phyloP scores from a whole-genome alignment of 2,797 vertebrate species.

The Rhinogobio ventralis region DNA sequence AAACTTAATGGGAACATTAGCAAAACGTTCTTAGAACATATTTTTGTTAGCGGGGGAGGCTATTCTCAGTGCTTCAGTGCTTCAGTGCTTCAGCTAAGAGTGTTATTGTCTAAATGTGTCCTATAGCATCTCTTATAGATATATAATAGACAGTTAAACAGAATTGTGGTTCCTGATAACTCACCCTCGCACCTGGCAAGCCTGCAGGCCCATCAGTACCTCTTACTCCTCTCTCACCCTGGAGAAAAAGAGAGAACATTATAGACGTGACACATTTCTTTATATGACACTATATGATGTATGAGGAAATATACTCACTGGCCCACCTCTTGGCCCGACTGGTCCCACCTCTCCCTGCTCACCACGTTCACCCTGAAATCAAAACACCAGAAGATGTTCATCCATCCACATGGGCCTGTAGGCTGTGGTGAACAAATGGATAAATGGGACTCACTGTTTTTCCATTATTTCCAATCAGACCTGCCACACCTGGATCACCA shows the following conservation, averaged over 20 bases:
- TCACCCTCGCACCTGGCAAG: constrained; percentile 86
- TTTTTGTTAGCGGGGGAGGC: neutral
- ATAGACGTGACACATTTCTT: constrained; percentile 1
- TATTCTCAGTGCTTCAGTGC: neutral
- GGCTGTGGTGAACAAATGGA: neutral
- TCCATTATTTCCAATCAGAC: constrained; percentile 89
- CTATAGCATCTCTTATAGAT: neutral
- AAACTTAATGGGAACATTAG: neutral
- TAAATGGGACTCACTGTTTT: constrained; percentile 83
- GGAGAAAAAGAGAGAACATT: constrained; percentile 34
- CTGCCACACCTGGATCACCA: constrained; percentile 85
- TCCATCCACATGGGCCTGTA: constrained; percentile 21
- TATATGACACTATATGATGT: neutral
- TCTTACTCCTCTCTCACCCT: constrained; percentile 87
- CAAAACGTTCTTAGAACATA: neutral
- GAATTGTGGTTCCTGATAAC: constrained; percentile 55
- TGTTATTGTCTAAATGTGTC: neutral
- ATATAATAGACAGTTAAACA: neutral
- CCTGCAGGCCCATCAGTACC: constrained; percentile 85
- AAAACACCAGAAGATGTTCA: constrained; percentile 18
- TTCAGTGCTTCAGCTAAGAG: neutral
- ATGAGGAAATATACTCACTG: constrained; percentile 81
- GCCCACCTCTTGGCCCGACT: constrained; percentile 85
- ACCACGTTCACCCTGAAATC: constrained; percentile 86
- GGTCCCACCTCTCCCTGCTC: constrained; percentile 90